Percentiles rank a stretch among this genome's conserved stretches.
phyloP scores from a whole-genome alignment of 2,797 vertebrate genomes.

The Smutsia temminckii region DNA sequence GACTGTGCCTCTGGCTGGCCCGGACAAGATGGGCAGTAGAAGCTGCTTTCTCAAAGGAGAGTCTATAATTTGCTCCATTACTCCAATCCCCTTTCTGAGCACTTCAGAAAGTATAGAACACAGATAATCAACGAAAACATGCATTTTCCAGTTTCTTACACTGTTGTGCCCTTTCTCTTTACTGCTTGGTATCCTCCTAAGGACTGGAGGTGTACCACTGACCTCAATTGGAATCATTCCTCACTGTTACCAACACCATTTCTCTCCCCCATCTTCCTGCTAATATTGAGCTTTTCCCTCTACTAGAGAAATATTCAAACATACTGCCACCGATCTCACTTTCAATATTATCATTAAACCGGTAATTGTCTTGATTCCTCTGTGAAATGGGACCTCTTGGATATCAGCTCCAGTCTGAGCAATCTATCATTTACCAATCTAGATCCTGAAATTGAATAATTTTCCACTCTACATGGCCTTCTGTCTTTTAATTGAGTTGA shows the following conservation, averaged over 20 bases:
- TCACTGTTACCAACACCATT: neutral
- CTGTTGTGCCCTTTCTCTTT: neutral
- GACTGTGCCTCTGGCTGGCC: neutral
- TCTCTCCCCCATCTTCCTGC: neutral
- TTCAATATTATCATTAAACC: neutral
- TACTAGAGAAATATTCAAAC: neutral
- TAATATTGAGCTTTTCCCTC: neutral
- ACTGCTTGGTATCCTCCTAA: neutral
- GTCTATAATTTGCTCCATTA: neutral
- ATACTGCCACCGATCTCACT: neutral
- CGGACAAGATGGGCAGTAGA: neutral
- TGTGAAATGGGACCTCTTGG: neutral
- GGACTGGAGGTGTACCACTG: neutral
- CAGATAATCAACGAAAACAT: neutral
- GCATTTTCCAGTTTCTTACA: neutral
- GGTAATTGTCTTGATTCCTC: neutral
- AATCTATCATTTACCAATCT: neutral
- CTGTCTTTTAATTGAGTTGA: neutral
- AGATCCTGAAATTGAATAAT: neutral
- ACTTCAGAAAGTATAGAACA: neutral
- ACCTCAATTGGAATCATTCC: neutral
- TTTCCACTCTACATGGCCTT: neutral
- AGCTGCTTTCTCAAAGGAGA: neutral
- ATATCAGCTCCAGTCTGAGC: neutral
- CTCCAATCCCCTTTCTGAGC: neutral